Evolutionary conservation across 1,140 invertebrate genomes (phyloP).

Genomic region (Ceratina japonica): DNA sequence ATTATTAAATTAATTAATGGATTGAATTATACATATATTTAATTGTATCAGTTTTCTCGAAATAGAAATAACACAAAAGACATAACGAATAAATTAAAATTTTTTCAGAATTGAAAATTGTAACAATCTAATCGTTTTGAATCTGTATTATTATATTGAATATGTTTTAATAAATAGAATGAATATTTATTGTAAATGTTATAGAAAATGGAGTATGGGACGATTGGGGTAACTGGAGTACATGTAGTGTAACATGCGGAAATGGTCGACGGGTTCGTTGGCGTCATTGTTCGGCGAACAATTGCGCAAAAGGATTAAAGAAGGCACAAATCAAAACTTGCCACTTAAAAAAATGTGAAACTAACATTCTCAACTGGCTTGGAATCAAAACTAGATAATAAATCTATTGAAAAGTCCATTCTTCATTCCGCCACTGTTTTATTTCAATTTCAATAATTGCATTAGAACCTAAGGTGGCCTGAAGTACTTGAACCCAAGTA

Average conservation of each 20-base stretch:
- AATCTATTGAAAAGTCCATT: neutral
- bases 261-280: slow-evolving; percentile 63
- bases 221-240: slow-evolving; percentile 60
- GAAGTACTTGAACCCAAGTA: too few relatives aligned
- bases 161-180: neutral
- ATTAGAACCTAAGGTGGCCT: too few relatives aligned
- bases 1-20: too few relatives aligned
- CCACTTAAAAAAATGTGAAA: slow-evolving; percentile 40
- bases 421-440: too few relatives aligned
- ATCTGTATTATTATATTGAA: neutral
- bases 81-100: too few relatives aligned
- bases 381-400: slow-evolving; percentile 53
- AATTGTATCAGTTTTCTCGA: too few relatives aligned
- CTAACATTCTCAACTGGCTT: slow-evolving; percentile 55
- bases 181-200: neutral
- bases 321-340: slow-evolving; percentile 61
- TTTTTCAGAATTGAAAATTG: too few relatives aligned
- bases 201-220: slow-evolving; percentile 52
- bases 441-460: too few relatives aligned
- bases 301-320: slow-evolving; percentile 60
- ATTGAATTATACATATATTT: too few relatives aligned
- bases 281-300: slow-evolving; percentile 58
- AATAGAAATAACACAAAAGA: too few relatives aligned
- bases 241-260: slow-evolving; percentile 64
- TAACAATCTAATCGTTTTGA: too few relatives aligned